A percentile compares a stretch with the other conserved stretches of the same genome.
Conservation (phyloP, 1,140 invertebrate species). For the Drosophila pruinosa region DNA sequence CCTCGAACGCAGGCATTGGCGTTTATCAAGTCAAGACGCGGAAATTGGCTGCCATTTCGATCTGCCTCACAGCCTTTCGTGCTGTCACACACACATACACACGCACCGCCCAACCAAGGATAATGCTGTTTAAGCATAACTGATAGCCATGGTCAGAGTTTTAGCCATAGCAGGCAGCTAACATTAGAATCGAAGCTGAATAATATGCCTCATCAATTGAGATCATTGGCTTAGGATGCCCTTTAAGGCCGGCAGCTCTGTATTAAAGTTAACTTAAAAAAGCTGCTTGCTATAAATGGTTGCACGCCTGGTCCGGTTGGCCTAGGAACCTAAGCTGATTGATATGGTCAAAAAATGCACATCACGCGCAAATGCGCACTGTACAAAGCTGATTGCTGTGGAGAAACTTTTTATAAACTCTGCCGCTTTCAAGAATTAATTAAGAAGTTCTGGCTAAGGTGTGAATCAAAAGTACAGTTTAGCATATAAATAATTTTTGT, state of each 20-base stretch:
- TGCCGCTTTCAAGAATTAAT: no score
- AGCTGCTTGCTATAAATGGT: not conserved
- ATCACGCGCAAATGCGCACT: not conserved
- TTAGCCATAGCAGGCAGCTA: conserved; percentile 2
- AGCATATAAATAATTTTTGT: no score
- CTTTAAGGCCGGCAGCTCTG: not conserved
- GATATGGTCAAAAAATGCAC: no score
- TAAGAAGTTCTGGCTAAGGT: no score
- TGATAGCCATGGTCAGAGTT: conserved; percentile 25
- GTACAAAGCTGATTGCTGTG: not conserved
- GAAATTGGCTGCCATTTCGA: conserved; percentile 61
- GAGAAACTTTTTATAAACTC: no score
- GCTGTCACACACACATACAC: not conserved
- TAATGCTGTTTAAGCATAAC: conserved; percentile 23
- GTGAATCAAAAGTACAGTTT: no score
- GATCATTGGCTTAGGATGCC: not conserved
- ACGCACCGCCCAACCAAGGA: not conserved
- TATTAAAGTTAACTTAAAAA: no score
- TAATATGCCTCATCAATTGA: not conserved
- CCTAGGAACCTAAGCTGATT: not conserved
- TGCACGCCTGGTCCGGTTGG: no score
- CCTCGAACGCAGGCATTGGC: conserved; percentile 18
- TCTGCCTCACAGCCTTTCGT: conserved; percentile 22
- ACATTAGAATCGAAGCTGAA: not conserved
- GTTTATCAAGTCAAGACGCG: conserved; percentile 55